Evolutionary conservation across 2,888 invertebrate species (phyloP), one percentile per base, ranked within the genome.

Genomic region (Acanthosepion lycidas): DNA sequence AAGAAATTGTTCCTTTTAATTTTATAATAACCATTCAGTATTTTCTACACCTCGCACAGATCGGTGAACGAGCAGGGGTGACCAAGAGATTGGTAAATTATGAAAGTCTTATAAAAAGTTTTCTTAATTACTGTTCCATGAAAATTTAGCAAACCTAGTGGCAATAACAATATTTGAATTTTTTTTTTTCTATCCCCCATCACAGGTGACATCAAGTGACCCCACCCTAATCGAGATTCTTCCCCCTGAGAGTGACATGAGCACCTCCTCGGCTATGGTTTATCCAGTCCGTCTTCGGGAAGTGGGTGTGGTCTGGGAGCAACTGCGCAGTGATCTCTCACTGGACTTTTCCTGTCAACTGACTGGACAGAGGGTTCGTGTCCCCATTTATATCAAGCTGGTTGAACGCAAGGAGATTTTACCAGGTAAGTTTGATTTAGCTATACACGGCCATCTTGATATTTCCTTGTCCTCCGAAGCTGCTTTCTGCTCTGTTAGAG

Each of bases 261-360:
- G 96, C 94, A 96, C 96, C 55, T 96, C 95, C 33, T 95, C 95
- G 28, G 95, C 96, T 26, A 92, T 96, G 18, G 95, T 96, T 93
- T 97, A 96, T 95, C 97, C 97, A 94, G 95, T 97, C 94, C 96
- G 96, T 94, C 95, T 97, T 95, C 95, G 96, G 1, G 96, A 97
- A 93, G 96, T 96, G 26, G 95, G 96, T 42, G 95, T 96, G 42
- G 95, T 97, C 42, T 97, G 96, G 97, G 96, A 97, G 92, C 95
- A 95, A 91, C 96, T 96, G 55, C 95, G 96, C 53, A 95, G 96
- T 9, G 97, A 97, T 96, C 96, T 96, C 33, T 95, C 94, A 78
- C 96, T 97, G 33, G 96, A 96, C 94, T 93, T 97, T 94, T 95
- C 95, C 94, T 96, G 96, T 95, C 95, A 95, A 55, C 95, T 96